Percentiles rank a stretch among this genome's conserved stretches.
These are phyloP conservation scores for Cerastoderma edule DNA, from an alignment of 2,888 invertebrate genomes.

Conservation along the genomic window DNA sequence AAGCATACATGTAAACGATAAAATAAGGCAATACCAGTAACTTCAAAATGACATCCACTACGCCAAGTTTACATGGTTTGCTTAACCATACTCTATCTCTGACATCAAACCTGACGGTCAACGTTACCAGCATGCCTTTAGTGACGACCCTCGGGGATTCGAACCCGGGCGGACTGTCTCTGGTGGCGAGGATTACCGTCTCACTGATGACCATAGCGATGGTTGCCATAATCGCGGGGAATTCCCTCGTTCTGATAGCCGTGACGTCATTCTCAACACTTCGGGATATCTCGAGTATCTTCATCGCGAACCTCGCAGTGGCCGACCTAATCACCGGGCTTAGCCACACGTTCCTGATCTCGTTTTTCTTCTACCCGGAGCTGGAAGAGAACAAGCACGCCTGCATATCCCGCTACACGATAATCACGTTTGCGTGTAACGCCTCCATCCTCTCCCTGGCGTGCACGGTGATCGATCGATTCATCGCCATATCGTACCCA, in stretches of 20 bases:
- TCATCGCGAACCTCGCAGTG: constrained; percentile 68
- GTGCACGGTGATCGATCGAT: constrained; percentile 64
- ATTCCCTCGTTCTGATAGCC: constrained; percentile 61
- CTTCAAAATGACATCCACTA: too few species aligned
- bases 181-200: constrained; percentile 9
- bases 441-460: constrained; percentile 62
- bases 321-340: constrained; percentile 69
- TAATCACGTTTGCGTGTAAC: constrained; percentile 59
- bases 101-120: too few species aligned
- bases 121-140: too few species aligned
- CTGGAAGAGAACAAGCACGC: constrained; percentile 50
- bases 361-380: constrained; percentile 59
- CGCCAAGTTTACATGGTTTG: too few species aligned
- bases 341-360: constrained; percentile 62
- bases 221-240: constrained; percentile 60
- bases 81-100: too few species aligned
- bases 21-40: too few species aligned
- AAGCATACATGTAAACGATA: too few species aligned
- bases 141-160: too few species aligned
- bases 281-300: constrained; percentile 65
- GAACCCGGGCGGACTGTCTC: background rate
- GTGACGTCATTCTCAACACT: constrained; percentile 57
- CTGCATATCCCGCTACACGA: constrained; percentile 62
- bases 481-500: constrained; percentile 62
- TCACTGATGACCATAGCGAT: constrained; percentile 35